Evolutionary conservation across 2,888 invertebrate species (phyloP).

Genomic region (Philereme transversata): DNA sequence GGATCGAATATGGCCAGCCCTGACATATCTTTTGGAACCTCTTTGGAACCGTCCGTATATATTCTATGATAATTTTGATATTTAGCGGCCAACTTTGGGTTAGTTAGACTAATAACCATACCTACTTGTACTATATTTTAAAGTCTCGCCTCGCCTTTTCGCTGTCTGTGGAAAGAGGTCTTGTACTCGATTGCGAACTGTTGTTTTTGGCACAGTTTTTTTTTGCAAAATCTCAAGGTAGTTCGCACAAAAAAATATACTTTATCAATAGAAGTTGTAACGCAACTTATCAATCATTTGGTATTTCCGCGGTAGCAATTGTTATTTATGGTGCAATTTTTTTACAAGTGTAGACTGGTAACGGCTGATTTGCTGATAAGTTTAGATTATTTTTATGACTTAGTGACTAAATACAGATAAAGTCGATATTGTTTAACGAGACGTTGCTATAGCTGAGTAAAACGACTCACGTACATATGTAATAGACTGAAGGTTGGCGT

Average conservation of each 20-base stretch:
- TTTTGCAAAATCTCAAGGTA: conserved; percentile 18
- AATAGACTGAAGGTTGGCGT: neutral
- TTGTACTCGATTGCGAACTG: neutral
- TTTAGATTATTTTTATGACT: conserved; percentile 9
- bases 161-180: too few species aligned
- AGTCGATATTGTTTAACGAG: conserved; percentile 1
- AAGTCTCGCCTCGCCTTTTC: too few species aligned
- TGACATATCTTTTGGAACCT: too few species aligned
- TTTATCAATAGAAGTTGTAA: conserved; percentile 12
- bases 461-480: too few species aligned
- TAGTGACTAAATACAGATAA: conserved; percentile 6
- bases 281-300: conserved; percentile 34
- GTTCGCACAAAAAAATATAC: conserved; percentile 15
- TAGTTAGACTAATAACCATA: too few species aligned
- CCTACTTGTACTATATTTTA: too few species aligned
- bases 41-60: too few species aligned
- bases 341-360: conserved; percentile 28
- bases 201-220: conserved; percentile 17
- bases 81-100: too few species aligned
- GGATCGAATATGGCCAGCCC: too few species aligned
- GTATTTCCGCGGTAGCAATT: conserved; percentile 31
- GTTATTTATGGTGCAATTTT: conserved; percentile 29
- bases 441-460: neutral
- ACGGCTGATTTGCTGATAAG: conserved; percentile 21
- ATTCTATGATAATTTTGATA: too few species aligned